Base-by-base conservation (phyloP, 2,888 invertebrate genomes). In the Drosophila phalerata region DNA sequence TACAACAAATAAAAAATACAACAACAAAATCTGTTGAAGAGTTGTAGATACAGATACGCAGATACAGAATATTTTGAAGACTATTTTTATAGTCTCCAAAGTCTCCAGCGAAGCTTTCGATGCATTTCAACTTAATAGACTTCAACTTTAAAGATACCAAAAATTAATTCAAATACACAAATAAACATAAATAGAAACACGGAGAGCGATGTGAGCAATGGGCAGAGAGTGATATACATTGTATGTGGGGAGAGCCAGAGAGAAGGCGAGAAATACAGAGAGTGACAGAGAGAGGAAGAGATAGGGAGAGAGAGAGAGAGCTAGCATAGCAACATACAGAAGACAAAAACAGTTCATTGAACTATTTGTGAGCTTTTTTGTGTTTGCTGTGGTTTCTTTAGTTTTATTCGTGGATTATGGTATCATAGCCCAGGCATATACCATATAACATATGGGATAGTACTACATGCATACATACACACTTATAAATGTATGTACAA, bases 391-490 rank as follows among this genome's bases (percentile, higher is more conserved):
- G 79, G 87, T 89, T 88, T 90, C 90, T 87, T 88, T 82, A 73
- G 82, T 82, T 89, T 90, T 89, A 89, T 88, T 90, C 88, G 88
- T 90, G 88, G 85, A 89, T 89, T 86, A 90, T 86, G 86, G 90
- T 85, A 85, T 90, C 89, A 90, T 88, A 89, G 87, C 87, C 63
- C 66, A 58, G 48, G 42, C 70, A 66, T 58, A 63, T 43, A 72
- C 34, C 65, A 74, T 69, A 79, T 67, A 79, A 53, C 51, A 76
- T 76, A 79, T 70, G 73, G 57, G 42, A 66, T 69, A 56, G 45
- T 38, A 69, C 42, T 57, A 22, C n/a, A 47, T 13, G 52, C 40
- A 70, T n/a, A 62, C 47, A 38, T 37, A 38, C 17, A 15, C 38
- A 67, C 42, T 49, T 30, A 47, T 25, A 56, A 13, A 49, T 37